Evolutionary conservation across 2,113 vertebrate species (phyloP).

Genomic region (Artemisiospiza belli): DNA sequence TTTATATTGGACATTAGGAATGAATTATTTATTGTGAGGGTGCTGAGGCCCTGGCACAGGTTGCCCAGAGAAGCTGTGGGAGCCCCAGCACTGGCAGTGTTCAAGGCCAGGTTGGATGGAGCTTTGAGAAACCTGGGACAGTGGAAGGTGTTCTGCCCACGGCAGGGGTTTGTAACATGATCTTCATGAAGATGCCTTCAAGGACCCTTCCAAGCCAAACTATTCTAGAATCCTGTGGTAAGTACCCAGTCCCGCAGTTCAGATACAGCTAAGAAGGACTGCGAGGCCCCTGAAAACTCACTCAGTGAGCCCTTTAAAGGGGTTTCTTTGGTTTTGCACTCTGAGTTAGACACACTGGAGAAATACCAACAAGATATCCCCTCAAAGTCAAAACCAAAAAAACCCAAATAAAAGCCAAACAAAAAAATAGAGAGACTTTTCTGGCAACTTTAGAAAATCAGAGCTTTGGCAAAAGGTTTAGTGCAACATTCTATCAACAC

Average conservation of each 20-base stretch:
- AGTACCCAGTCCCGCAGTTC: background rate
- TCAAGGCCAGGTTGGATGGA: background rate
- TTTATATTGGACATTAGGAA: background rate
- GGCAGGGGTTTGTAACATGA: background rate
- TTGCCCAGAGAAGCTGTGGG: rapidly evolving
- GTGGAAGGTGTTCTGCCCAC: background rate
- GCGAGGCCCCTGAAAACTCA: background rate
- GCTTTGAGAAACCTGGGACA: background rate
- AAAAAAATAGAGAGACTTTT: background rate
- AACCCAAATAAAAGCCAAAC: background rate
- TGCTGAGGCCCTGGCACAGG: rapidly evolving
- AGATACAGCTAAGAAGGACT: background rate
- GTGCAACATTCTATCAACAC: background rate
- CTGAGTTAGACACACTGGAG: background rate
- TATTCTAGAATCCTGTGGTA: background rate
- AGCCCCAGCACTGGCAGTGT: background rate
- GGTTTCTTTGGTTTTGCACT: no score
- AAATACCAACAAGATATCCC: background rate
- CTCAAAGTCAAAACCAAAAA: background rate
- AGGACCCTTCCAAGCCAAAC: background rate
- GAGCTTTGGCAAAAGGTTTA: background rate
- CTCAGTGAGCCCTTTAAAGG: background rate
- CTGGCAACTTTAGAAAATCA: background rate
- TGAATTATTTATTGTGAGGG: background rate
- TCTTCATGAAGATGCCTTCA: background rate